Evolutionary conservation across 2,113 vertebrate genomes (phyloP).

Genomic region (Rhodinocichla rosea): DNA sequence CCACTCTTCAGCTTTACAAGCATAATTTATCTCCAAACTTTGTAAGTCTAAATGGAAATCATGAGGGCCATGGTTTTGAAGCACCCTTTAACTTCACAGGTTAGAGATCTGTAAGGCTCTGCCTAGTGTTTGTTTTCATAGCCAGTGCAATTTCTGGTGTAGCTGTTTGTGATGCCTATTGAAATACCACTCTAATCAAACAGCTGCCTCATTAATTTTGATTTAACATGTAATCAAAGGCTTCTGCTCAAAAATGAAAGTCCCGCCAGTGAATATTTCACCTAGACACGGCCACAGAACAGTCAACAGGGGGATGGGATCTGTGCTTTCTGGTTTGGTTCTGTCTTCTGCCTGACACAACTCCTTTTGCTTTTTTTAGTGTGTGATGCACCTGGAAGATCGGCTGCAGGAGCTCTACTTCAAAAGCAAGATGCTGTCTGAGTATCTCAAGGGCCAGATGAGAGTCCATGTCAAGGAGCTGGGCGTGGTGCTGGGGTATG

Average conservation of each 20-base stretch:
- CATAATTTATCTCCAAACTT: constrained; percentile 97
- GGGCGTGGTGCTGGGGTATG: constrained; percentile 93
- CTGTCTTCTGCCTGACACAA: background rate
- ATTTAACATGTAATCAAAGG: background rate
- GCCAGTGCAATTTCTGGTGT: background rate
- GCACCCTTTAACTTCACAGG: background rate
- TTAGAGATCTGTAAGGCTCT: background rate
- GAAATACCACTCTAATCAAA: background rate
- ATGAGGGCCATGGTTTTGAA: background rate
- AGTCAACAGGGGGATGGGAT: background rate
- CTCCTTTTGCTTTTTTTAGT: constrained; percentile 72
- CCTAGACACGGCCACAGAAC: background rate
- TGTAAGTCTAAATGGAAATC: constrained; percentile 71
- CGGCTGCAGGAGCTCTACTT: constrained; percentile 97
- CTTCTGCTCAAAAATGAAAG: background rate
- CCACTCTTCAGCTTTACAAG: constrained; percentile 96
- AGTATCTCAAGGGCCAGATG: constrained; percentile 96
- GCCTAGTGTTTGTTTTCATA: background rate
- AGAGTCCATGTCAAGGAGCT: constrained; percentile 97
- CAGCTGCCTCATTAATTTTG: background rate
- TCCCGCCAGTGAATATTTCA: background rate
- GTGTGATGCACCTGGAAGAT: constrained; percentile 98
- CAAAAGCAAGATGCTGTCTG: constrained; percentile 97
- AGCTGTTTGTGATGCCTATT: background rate
- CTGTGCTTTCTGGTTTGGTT: background rate